These are phyloP conservation scores for Taenaris catops DNA, from an alignment of 2,888 invertebrate genomes.

Conservation along the genomic window DNA sequence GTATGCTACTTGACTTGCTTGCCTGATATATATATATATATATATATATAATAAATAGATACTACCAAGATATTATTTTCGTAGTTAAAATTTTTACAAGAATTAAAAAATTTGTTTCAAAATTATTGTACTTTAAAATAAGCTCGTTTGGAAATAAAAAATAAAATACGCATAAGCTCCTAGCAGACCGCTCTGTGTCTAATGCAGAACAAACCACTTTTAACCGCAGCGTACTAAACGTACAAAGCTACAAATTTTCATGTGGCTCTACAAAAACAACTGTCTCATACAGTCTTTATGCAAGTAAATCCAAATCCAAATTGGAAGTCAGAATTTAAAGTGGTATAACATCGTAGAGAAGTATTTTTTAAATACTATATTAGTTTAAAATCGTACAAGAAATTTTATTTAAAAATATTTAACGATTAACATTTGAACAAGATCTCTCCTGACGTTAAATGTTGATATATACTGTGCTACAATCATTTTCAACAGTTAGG, in stretches of 20 bases:
- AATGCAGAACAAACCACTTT: constrained; percentile 6
- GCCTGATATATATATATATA: too few relatives aligned
- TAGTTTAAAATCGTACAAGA: too few relatives aligned
- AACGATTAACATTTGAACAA: background rate
- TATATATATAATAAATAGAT: too few relatives aligned
- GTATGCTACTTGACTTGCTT: too few relatives aligned
- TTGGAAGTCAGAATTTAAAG: background rate
- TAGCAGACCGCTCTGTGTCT: background rate
- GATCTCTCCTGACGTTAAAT: too few relatives aligned
- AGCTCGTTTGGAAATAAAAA: background rate
- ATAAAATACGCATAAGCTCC: background rate
- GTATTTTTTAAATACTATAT: too few relatives aligned
- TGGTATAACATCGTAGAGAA: too few relatives aligned
- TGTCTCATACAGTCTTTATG: background rate
- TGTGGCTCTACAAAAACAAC: constrained; percentile 1
- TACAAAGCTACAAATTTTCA: constrained; percentile 1
- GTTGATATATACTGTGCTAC: too few relatives aligned
- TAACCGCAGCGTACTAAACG: background rate
- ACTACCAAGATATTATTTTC: too few relatives aligned
- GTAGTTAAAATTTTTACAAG: too few relatives aligned
- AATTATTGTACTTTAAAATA: background rate
- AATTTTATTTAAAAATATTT: constrained; percentile 1
- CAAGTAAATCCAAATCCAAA: background rate
- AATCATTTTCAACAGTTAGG: too few relatives aligned
- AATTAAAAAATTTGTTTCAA: too few relatives aligned